Evolutionary conservation across 2,888 invertebrate species (phyloP).

Genomic region (Temnothorax unifasciatus): DNA sequence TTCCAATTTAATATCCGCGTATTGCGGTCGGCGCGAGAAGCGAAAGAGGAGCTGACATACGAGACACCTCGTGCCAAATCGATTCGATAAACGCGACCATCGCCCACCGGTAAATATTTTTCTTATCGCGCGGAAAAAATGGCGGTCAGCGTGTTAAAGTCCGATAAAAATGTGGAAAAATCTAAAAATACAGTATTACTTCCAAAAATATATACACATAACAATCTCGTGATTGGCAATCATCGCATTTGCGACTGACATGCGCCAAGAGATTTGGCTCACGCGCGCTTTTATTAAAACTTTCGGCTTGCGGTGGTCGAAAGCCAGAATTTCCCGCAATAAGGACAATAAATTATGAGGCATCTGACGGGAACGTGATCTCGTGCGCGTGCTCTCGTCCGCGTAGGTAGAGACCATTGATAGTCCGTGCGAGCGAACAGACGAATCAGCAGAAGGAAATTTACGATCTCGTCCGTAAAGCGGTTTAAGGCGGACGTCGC

Average conservation of each 20-base stretch:
- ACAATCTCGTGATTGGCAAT: not conserved
- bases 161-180: not conserved
- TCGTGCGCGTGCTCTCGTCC: conserved; percentile 26
- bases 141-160: not conserved
- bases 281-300: conserved; percentile 6
- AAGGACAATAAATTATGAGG: conserved; percentile 64
- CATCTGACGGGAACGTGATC: conserved; percentile 31
- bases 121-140: conserved; percentile 1
- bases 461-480: conserved; percentile 65
- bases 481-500: conserved; percentile 57
- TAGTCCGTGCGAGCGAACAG: conserved; percentile 47
- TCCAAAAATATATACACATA: too few relatives aligned
- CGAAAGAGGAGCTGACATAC: conserved; percentile 25
- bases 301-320: conserved; percentile 24
- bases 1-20: conserved; percentile 51
- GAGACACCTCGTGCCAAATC: conserved; percentile 36
- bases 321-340: conserved; percentile 60
- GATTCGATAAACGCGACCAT: conserved; percentile 24
- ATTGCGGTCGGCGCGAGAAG: conserved; percentile 45
- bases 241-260: not conserved
- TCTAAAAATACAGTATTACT: not conserved
- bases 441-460: conserved; percentile 68
- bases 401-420: conserved; percentile 56
- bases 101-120: not conserved
- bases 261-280: not conserved